A percentile compares a stretch with the other conserved stretches of the same genome.
Evolutionary conservation across 2,888 invertebrate species (phyloP).

Genomic region (Rhagium mordax): DNA sequence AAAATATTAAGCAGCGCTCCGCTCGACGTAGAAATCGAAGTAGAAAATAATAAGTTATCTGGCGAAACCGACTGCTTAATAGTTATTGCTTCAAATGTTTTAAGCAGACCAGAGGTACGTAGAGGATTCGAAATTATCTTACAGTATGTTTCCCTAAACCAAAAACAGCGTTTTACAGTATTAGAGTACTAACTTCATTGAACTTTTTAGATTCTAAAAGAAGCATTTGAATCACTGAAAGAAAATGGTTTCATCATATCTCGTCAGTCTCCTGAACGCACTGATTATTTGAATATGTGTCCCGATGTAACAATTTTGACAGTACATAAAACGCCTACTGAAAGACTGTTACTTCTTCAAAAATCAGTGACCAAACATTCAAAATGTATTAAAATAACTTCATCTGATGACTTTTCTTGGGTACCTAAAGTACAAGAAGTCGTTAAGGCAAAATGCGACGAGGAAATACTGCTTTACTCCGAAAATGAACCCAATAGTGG

Average conservation of each 20-base stretch:
- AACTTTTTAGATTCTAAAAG: no score
- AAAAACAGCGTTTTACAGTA: no score
- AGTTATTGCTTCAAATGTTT: constrained; percentile 50
- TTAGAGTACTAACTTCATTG: no score
- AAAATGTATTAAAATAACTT: constrained; percentile 60
- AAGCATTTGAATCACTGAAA: no score
- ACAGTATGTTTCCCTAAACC: no score
- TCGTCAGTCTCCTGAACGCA: constrained; percentile 71
- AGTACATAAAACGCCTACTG: constrained; percentile 39
- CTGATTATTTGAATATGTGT: not conserved
- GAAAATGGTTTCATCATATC: constrained; percentile 77
- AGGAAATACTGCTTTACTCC: constrained; percentile 74
- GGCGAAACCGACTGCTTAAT: constrained; percentile 58
- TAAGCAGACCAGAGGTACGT: not conserved
- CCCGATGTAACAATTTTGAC: no score
- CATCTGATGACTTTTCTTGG: constrained; percentile 66
- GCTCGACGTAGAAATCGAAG: constrained; percentile 68
- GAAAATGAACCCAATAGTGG: constrained; percentile 84
- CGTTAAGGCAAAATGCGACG: constrained; percentile 61
- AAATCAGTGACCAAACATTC: constrained; percentile 2
- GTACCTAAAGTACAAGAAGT: no score
- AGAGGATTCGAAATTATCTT: no score
- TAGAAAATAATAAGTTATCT: constrained; percentile 76
- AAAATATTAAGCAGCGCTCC: constrained; percentile 71
- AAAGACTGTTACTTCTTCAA: constrained; percentile 42